phyloP scores from a whole-genome alignment of 2,797 vertebrate species.

The Bryconaethiops microstoma region DNA sequence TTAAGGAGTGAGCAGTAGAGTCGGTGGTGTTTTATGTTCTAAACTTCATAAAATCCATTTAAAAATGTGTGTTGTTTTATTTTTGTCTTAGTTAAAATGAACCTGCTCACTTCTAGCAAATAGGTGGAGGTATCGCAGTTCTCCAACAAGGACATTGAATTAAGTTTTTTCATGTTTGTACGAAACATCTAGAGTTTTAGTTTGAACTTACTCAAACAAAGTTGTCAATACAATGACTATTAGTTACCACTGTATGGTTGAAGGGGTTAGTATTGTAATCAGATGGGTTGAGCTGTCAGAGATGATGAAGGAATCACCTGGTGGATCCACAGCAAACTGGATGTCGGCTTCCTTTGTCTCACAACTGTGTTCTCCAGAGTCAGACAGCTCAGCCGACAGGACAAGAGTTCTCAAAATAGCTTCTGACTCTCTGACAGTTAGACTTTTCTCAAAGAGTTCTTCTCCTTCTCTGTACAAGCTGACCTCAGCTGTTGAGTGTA shows the following conservation, averaged over 20 bases:
- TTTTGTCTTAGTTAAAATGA: background rate
- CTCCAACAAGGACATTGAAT: background rate
- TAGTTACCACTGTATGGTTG: slow-evolving; percentile 69
- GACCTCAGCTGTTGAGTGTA: slow-evolving; percentile 72
- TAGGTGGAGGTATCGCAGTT: background rate
- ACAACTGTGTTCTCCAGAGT: slow-evolving; percentile 80
- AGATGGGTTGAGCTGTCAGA: slow-evolving; percentile 58
- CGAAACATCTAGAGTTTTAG: slow-evolving; percentile 11
- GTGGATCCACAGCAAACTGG: slow-evolving; percentile 83
- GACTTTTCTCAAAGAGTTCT: slow-evolving; percentile 67
- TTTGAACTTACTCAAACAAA: slow-evolving; percentile 26
- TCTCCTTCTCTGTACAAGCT: slow-evolving; percentile 82
- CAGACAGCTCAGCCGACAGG: slow-evolving; percentile 65
- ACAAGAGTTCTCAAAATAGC: slow-evolving; percentile 76
- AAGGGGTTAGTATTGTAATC: slow-evolving; percentile 63
- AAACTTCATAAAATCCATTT: background rate
- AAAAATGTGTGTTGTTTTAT: background rate
- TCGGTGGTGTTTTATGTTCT: background rate
- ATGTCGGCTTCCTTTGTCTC: slow-evolving; percentile 76
- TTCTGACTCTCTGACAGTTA: slow-evolving; percentile 76
- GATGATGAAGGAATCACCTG: slow-evolving; percentile 76
- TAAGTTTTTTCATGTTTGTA: background rate
- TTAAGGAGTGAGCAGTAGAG: background rate
- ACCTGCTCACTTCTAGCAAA: background rate
- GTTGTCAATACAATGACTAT: slow-evolving; percentile 51